Evolutionary conservation across 2,888 invertebrate species (phyloP), one percentile per base, ranked within the genome.

Genomic region (Machimus atricapillus): DNA sequence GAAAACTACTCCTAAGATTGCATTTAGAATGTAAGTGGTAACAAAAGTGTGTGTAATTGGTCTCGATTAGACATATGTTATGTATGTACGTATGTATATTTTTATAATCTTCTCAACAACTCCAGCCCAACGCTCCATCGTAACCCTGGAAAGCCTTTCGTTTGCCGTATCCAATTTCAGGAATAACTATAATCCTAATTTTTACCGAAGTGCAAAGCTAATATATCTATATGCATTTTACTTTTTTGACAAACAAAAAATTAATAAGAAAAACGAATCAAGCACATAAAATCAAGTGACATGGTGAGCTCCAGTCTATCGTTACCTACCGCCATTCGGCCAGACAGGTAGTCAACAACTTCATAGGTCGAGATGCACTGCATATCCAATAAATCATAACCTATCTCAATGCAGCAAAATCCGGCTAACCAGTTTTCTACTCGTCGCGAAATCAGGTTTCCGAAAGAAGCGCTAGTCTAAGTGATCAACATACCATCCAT

Each of bases 301-400:
- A 66, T 12, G 12, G 8, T 23, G 8, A 27, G 16, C 12, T 4
- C 9, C 66, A 12, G 23, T 27, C 27, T 23, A 66, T 12, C 27
- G 27, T 12, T 4, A 14, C 34, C 78, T 43, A 37, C 77, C 77
- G 77, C 77, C 77, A 77, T 19, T 40, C 16, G 40, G 40, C 16
- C 37, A 43, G 78, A 40, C 78, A 16, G 79, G 31, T 52, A 79
- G 52, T 31, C 23, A 79, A 52, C 40, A 46, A 27, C 31, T 31
- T 52, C 27, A 56, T 79, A 52, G 52, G 27, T 56, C 46, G 31
- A 79, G 52, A 79, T 23, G 79, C 52, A 78, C 56, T 52, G 79
- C 52, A 87, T 85, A 85, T 85, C 78, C 81, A 86, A 87, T 86
- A 87, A 87, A 87, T 87, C 87, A 87, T 87, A 87, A 87, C 87